These are phyloP conservation scores for Mercenaria mercenaria DNA, from an alignment of 1,140 invertebrate species.

Conservation along the genomic window DNA sequence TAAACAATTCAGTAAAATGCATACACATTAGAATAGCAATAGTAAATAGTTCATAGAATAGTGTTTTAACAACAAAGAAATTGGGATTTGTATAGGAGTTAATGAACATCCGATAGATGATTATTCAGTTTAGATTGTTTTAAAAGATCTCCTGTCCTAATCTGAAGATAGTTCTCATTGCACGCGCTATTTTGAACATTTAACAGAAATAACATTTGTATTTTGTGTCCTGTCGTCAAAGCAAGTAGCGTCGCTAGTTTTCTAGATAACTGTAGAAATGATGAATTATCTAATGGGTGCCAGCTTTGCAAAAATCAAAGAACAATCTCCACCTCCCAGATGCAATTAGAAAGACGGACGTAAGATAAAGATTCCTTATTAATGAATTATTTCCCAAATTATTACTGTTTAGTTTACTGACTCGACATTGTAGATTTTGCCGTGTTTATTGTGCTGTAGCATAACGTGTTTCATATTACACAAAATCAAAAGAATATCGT, in stretches of 20 bases:
- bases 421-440: not conserved
- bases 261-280: not conserved
- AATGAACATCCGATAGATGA: not conserved
- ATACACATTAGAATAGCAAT: no score
- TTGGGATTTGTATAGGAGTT: not conserved
- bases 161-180: not conserved
- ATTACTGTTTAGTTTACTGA: no score
- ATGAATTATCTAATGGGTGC: not conserved
- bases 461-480: no score
- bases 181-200: not conserved
- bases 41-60: no score
- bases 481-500: no score
- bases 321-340: not conserved
- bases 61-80: not conserved
- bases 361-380: not conserved
- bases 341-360: not conserved
- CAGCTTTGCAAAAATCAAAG: not conserved
- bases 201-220: not conserved
- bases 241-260: not conserved
- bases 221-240: not conserved
- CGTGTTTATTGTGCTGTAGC: no score
- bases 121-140: not conserved
- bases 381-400: not conserved
- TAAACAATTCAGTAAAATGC: no score
- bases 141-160: not conserved